Conservation (phyloP, 2,888 invertebrate species). For the Abscondita cerata region DNA sequence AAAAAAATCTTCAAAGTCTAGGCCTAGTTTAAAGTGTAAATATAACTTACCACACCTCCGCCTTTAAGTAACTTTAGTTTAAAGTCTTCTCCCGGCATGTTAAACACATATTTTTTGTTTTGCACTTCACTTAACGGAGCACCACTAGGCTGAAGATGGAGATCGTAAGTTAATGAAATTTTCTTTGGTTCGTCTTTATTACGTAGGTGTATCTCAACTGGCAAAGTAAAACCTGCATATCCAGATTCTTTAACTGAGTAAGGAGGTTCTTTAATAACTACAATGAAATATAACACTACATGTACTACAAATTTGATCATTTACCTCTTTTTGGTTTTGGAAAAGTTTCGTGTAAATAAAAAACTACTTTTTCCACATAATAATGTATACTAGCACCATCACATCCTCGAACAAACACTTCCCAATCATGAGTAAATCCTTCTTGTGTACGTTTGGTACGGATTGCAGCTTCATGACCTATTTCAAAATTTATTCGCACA, state of each 20-base stretch:
- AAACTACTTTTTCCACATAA: slow-evolving; percentile 93
- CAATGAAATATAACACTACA: slow-evolving; percentile 53
- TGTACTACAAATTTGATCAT: slow-evolving; percentile 15
- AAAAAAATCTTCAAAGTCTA: slow-evolving; percentile 31
- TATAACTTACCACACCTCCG: slow-evolving; percentile 69
- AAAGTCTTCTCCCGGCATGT: slow-evolving; percentile 89
- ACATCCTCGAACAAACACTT: slow-evolving; percentile 89
- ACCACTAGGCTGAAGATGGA: slow-evolving; percentile 79
- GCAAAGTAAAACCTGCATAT: slow-evolving; percentile 91
- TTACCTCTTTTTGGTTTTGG: slow-evolving; percentile 89
- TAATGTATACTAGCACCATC: slow-evolving; percentile 87
- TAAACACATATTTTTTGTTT: slow-evolving; percentile 84
- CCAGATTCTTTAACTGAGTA: slow-evolving; percentile 92
- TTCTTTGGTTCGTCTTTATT: slow-evolving; percentile 92
- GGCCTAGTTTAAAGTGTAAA: no score
- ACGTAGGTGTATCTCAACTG: slow-evolving; percentile 87
- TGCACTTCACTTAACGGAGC: slow-evolving; percentile 74
- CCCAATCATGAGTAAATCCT: slow-evolving; percentile 98
- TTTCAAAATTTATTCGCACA: slow-evolving; percentile 85
- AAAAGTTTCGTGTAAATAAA: slow-evolving; percentile 90
- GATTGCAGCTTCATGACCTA: slow-evolving; percentile 88
- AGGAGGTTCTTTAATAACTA: slow-evolving; percentile 91
- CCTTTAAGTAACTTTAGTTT: slow-evolving; percentile 85
- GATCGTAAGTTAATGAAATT: slow-evolving; percentile 83
- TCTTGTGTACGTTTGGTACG: slow-evolving; percentile 83